These are phyloP conservation scores for Gymnoscopelus braueri DNA, from an alignment of 2,797 vertebrate species.

Conservation along the genomic window DNA sequence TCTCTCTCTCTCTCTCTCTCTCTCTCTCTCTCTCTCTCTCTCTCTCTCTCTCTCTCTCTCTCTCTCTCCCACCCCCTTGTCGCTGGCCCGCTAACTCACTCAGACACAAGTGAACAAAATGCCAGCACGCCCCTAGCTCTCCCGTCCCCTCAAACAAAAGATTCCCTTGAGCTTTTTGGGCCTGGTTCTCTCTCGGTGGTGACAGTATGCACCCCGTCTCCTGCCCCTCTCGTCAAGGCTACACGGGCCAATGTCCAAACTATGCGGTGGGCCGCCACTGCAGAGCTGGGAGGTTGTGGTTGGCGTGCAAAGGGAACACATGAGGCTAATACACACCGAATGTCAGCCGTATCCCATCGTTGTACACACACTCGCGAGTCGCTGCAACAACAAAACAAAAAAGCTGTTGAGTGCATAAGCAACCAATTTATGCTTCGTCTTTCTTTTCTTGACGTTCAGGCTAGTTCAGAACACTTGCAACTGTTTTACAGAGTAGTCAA, in stretches of 20 bases:
- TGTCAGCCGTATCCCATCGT: slow-evolving; percentile 49
- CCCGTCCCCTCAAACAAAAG: slow-evolving; percentile 22
- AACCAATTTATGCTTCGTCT: background rate
- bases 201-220: slow-evolving; percentile 32
- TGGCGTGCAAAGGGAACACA: slow-evolving; percentile 39
- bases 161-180: slow-evolving; percentile 19
- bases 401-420: slow-evolving; percentile 9
- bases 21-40: background rate
- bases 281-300: slow-evolving; percentile 19
- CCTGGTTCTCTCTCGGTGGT: slow-evolving; percentile 32
- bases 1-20: no score
- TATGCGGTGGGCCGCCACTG: slow-evolving; percentile 42
- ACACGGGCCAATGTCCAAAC: slow-evolving; percentile 59
- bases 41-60: background rate
- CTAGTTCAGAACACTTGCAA: background rate
- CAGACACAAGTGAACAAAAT: background rate
- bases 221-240: slow-evolving; percentile 43
- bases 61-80: no score
- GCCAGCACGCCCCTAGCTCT: slow-evolving; percentile 12
- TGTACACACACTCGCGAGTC: background rate
- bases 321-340: slow-evolving; percentile 56
- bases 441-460: background rate
- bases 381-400: no score
- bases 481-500: no score
- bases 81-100: background rate